These are phyloP conservation scores for Arizona elegans DNA, from an alignment of 2,113 vertebrate genomes.

Conservation along the genomic window DNA sequence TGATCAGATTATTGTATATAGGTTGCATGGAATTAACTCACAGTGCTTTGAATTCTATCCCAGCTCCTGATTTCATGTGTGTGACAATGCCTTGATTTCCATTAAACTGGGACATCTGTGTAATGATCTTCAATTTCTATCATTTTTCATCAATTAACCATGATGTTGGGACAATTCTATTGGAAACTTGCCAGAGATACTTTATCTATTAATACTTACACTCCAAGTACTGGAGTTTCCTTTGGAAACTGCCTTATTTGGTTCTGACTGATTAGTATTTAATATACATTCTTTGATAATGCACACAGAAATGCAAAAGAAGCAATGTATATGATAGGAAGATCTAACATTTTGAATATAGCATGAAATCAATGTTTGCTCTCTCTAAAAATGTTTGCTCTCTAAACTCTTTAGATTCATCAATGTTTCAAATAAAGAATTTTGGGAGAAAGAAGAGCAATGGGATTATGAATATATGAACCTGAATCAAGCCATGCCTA, in stretches of 20 bases:
- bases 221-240: background rate
- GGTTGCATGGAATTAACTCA: background rate
- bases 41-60: background rate
- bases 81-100: background rate
- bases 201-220: background rate
- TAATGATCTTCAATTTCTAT: background rate
- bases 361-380: background rate
- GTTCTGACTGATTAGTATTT: background rate
- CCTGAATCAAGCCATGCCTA: constrained; percentile 14
- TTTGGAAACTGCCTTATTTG: background rate
- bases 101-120: background rate
- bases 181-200: background rate
- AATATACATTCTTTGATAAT: background rate
- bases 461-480: constrained; percentile 13
- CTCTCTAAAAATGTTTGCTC: background rate
- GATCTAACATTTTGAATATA: background rate
- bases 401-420: background rate
- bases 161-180: background rate
- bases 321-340: background rate
- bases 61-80: background rate
- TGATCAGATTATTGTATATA: background rate
- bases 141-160: background rate
- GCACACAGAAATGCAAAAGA: background rate
- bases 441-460: background rate
- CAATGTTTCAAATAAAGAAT: background rate